Conservation (phyloP, 1,140 invertebrate species). For the Trichonephila inaurata region DNA sequence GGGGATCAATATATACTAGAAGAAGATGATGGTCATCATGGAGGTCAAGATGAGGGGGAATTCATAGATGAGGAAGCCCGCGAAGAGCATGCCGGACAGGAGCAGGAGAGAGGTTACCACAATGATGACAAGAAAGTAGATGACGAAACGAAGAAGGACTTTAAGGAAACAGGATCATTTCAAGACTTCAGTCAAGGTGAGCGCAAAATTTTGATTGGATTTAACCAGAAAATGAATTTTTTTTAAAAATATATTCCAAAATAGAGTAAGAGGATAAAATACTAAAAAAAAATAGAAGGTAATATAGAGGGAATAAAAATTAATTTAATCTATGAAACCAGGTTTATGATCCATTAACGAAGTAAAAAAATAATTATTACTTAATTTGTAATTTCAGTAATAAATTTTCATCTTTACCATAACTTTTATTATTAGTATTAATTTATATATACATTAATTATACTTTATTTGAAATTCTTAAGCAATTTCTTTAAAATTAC, state of each 20-base stretch:
- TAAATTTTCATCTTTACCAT: no score
- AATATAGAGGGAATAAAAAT: no score
- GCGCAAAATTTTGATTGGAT: not conserved
- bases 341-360: no score
- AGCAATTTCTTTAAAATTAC: no score
- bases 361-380: no score
- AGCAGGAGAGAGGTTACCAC: constrained; percentile 32
- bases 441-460: no score
- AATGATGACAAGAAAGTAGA: constrained; percentile 29
- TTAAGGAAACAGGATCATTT: not conserved
- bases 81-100: not conserved
- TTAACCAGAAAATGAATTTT: no score
- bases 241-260: not conserved
- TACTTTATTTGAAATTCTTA: no score
- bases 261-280: not conserved
- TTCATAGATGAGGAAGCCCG: not conserved
- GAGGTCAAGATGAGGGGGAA: not conserved
- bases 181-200: constrained; percentile 53
- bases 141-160: constrained; percentile 25
- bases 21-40: not conserved
- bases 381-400: no score
- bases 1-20: not conserved
- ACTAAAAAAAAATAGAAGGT: not conserved
- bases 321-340: no score
- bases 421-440: no score